A percentile compares a stretch with the other conserved stretches of the same genome.
phyloP scores from a whole-genome alignment of 2,888 invertebrate species.

The Latrodectus elegans region DNA sequence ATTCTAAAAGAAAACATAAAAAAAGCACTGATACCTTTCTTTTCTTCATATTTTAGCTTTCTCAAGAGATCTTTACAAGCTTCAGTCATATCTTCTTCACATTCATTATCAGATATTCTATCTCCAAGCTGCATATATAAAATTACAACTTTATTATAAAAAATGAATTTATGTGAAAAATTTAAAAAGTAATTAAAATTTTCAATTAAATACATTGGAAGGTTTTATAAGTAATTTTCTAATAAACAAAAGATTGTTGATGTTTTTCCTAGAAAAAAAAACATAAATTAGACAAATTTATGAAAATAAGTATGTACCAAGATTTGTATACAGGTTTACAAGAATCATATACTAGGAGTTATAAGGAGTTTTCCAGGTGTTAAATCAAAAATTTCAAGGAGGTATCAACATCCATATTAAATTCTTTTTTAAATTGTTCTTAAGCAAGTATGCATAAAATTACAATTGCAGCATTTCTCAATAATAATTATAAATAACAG shows the following conservation, averaged over 20 bases:
- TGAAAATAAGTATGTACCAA: not conserved
- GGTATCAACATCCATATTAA: too few species aligned
- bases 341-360: too few species aligned
- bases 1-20: too few species aligned
- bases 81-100: constrained; percentile 33
- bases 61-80: constrained; percentile 27
- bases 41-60: constrained; percentile 44
- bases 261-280: not conserved
- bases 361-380: too few species aligned
- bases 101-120: constrained; percentile 24
- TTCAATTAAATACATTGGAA: not conserved
- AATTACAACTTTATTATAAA: not conserved
- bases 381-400: too few species aligned
- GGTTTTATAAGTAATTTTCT: not conserved
- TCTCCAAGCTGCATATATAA: constrained; percentile 40
- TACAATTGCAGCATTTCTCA: too few species aligned
- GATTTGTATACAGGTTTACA: too few species aligned
- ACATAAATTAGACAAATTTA: not conserved
- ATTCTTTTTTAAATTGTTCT: too few species aligned
- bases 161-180: not conserved
- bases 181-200: not conserved
- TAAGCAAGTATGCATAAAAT: too few species aligned
- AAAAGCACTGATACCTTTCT: constrained; percentile 26
- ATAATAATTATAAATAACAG: too few species aligned
- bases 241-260: not conserved